Base-by-base conservation (phyloP, 2,797 vertebrate species). In the Chrosomus eos region DNA sequence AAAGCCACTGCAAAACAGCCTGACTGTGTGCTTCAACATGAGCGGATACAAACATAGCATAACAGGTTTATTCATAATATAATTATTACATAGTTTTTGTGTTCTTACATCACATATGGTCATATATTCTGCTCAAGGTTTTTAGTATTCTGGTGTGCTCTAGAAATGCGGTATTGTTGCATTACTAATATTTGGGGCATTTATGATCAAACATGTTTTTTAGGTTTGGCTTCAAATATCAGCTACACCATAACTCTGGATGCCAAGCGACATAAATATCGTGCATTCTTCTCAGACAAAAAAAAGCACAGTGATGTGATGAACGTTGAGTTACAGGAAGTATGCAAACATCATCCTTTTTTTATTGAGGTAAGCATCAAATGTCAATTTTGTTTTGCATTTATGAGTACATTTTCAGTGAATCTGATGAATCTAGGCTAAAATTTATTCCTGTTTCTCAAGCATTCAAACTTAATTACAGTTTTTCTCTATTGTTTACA, bases 21-120 rank as follows among this genome's bases (percentile, higher is more conserved):
- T 93, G 26, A 0, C 0, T 0, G 51, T 97, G 88, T 96, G 96
- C 88, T 95, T 97, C 73, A 73, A 0, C 1, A 90, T 96, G 92
- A 89, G 0, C 0, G 21, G 0, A 60, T n/a, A 1, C 4, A 77
- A 92, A 6, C 0, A 0, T 7, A 13, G 79, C 2, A 0, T 3
- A 0, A 0, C 3, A 93, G 94, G 94, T 95, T 58, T 13, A n/a
- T 14, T 1, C 2, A n/a, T 36, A 38, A 55, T 21, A 11, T 58
- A 31, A 36, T 75, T 8, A 36, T 75, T 8, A 26, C 10, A 66
- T 33, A 3, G 1, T 64, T 64, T 7, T 16, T 64, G 26, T 31
- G 6, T 16, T 14, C 28, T 74, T 23, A 23, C 33, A 74, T 74
- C 5, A 11, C 1, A 5, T 33, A 33, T 33, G 33, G 33, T 31